Percentiles rank a stretch among this genome's conserved stretches.
These are phyloP conservation scores for Zeus faber DNA, from an alignment of 2,113 vertebrate genomes.

Conservation along the genomic window DNA sequence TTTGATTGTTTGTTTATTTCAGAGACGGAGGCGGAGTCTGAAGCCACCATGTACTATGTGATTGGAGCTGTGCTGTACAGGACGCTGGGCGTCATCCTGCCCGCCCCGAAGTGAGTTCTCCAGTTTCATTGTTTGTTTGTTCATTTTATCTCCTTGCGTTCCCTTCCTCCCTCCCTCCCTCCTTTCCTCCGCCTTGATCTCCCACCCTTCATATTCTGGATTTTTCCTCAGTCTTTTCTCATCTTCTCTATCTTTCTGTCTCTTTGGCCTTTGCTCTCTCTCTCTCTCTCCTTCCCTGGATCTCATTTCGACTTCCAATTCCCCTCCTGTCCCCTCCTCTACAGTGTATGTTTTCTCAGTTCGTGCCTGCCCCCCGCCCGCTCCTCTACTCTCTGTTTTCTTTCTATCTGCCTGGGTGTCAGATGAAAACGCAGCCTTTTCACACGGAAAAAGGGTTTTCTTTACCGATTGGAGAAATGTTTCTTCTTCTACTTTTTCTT, in stretches of 20 bases:
- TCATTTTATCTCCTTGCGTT: background rate
- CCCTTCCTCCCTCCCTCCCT: background rate
- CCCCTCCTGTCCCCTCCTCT: conserved; percentile 16
- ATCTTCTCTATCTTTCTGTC: conserved; percentile 34
- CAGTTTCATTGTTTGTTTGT: background rate
- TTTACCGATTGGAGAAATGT: no score
- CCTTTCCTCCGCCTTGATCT: conserved; percentile 1
- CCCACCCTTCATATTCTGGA: background rate
- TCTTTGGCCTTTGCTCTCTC: conserved; percentile 15
- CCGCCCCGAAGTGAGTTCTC: conserved; percentile 84
- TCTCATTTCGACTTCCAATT: conserved; percentile 23
- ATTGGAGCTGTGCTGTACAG: conserved; percentile 94
- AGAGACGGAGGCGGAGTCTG: conserved; percentile 77
- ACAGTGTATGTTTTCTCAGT: conserved; percentile 2
- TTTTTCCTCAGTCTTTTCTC: background rate
- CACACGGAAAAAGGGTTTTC: no score
- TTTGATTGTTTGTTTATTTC: conserved; percentile 34
- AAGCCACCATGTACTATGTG: conserved; percentile 85
- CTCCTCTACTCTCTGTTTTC: background rate
- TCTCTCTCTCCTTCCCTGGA: conserved; percentile 19
- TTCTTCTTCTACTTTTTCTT: no score
- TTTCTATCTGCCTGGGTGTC: background rate
- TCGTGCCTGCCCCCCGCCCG: background rate
- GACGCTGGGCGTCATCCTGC: conserved; percentile 90
- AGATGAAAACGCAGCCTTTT: background rate